Evolutionary conservation across 2,113 vertebrate genomes (phyloP).

Genomic region (Xiphophorus hellerii): DNA sequence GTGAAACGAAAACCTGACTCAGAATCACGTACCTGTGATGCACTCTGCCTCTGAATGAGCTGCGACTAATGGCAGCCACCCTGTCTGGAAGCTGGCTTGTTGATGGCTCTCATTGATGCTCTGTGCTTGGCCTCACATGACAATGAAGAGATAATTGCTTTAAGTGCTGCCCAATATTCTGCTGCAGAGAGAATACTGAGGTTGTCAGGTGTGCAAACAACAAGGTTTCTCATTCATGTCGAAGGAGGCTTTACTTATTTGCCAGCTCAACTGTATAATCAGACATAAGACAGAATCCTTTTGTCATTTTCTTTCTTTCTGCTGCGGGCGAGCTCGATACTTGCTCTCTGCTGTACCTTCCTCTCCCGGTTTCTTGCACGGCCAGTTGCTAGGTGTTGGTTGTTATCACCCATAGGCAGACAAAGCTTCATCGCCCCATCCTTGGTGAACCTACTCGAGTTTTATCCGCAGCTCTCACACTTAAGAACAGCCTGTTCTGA

Average conservation of each 20-base stretch:
- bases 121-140: conserved; percentile 58
- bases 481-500: conserved; percentile 3
- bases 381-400: conserved; percentile 41
- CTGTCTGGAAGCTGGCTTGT: conserved; percentile 39
- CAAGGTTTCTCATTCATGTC: conserved; percentile 25
- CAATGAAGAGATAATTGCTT: conserved; percentile 58
- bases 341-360: background rate
- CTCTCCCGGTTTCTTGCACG: background rate
- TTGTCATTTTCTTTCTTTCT: conserved; percentile 11
- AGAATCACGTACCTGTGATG: conserved; percentile 2
- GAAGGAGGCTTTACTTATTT: conserved; percentile 25
- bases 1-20: background rate
- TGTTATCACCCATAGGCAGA: conserved; percentile 30
- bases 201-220: conserved; percentile 36
- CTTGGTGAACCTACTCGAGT: conserved; percentile 12
- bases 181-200: conserved; percentile 43
- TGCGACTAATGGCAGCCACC: conserved; percentile 50
- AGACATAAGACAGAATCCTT: conserved; percentile 2
- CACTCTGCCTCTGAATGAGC: conserved; percentile 40
- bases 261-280: background rate
- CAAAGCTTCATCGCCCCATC: conserved; percentile 30
- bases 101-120: conserved; percentile 51
- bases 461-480: conserved; percentile 29
- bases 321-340: background rate
- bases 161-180: conserved; percentile 58